phyloP scores from a whole-genome alignment of 2,797 vertebrate species.

The Heteromormyrus szaboi region DNA sequence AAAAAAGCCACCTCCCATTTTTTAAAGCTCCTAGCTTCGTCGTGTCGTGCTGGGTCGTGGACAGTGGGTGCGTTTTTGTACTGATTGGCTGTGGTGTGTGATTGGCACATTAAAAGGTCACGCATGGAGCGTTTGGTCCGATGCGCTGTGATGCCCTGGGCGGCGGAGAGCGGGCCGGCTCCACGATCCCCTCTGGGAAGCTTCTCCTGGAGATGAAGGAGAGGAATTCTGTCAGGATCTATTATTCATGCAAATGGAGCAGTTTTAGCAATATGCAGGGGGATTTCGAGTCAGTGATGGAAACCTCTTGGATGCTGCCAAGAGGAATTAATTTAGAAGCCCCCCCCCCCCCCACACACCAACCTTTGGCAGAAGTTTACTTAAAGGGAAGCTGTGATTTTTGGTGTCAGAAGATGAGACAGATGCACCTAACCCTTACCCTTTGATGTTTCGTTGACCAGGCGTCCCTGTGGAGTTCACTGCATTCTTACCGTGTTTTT shows the following conservation, averaged over 20 bases:
- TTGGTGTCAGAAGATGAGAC: neutral
- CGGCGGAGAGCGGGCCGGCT: neutral
- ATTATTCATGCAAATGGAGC: slow-evolving; percentile 52
- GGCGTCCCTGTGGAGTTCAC: neutral
- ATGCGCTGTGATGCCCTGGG: neutral
- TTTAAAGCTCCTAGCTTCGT: neutral
- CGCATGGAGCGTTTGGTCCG: neutral
- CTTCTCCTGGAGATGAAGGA: slow-evolving; percentile 54
- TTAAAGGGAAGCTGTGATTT: neutral
- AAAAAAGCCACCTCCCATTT: neutral
- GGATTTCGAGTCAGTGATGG: slow-evolving; percentile 31
- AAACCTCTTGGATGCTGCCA: slow-evolving; percentile 17
- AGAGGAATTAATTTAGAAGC: slow-evolving; percentile 7
- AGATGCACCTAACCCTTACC: neutral
- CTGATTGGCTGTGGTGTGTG: neutral
- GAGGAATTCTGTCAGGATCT: slow-evolving; percentile 42
- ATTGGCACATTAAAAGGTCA: neutral
- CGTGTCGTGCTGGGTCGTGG: neutral
- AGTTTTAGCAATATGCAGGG: slow-evolving; percentile 41
- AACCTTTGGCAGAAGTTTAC: neutral
- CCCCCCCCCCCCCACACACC: neutral
- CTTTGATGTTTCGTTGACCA: neutral
- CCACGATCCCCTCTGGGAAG: slow-evolving; percentile 41
- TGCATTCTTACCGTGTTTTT: neutral
- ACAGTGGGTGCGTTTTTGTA: neutral